A percentile compares a stretch with the other conserved stretches of the same genome.
These are phyloP conservation scores for Agrotis exclamationis DNA, from an alignment of 2,888 invertebrate species.

Conservation along the genomic window DNA sequence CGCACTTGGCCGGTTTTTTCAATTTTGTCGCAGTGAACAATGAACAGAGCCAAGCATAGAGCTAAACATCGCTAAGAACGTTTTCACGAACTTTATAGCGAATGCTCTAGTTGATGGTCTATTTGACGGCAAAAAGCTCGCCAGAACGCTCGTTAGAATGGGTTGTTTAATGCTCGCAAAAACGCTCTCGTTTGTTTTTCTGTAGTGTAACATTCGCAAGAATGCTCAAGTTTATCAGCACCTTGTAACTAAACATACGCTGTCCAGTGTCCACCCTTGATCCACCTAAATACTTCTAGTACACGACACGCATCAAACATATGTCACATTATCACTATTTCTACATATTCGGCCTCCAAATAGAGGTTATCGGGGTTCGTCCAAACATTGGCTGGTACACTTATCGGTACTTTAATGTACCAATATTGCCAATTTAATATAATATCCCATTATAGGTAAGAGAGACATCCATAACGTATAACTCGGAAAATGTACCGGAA, in stretches of 20 bases:
- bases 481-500: constrained; percentile 77
- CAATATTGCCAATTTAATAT: constrained; percentile 85
- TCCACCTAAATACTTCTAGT: constrained; percentile 30
- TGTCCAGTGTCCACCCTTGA: constrained; percentile 19
- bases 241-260: not conserved
- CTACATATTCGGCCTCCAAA: constrained; percentile 76
- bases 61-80: too few relatives aligned
- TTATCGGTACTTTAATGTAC: constrained; percentile 78
- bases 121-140: too few relatives aligned
- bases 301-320: constrained; percentile 61
- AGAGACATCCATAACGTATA: constrained; percentile 83
- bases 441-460: constrained; percentile 79
- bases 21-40: too few relatives aligned
- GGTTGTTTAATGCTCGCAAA: too few relatives aligned
- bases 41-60: too few relatives aligned
- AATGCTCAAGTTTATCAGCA: too few relatives aligned
- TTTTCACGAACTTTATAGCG: too few relatives aligned
- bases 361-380: constrained; percentile 81
- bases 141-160: too few relatives aligned
- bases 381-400: constrained; percentile 71
- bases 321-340: constrained; percentile 74
- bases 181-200: too few relatives aligned
- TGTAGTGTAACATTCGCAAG: too few relatives aligned
- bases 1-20: too few relatives aligned
- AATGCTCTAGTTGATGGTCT: too few relatives aligned